Percentiles rank a stretch among this genome's conserved stretches.
Conservation (phyloP, 1,140 invertebrate species). For the Brachionus paranguensis region DNA sequence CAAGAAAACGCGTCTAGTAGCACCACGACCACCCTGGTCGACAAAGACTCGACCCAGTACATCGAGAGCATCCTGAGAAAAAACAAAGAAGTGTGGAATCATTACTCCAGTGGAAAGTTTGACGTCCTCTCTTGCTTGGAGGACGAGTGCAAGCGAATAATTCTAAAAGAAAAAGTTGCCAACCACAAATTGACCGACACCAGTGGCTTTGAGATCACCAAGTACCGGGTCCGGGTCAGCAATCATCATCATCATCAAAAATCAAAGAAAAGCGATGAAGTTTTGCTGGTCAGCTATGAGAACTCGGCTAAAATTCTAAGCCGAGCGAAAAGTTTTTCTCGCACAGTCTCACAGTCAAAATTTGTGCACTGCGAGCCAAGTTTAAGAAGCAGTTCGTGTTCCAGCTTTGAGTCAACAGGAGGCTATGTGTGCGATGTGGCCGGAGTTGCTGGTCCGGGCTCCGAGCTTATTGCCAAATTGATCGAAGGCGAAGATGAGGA, state of each 20-base stretch:
- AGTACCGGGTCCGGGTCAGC: background rate
- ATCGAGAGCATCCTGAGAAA: background rate
- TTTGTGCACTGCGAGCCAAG: background rate
- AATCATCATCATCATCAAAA: background rate
- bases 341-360: background rate
- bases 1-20: background rate
- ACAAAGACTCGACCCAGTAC: background rate
- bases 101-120: background rate
- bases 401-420: background rate
- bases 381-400: background rate
- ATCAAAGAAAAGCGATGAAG: conserved; percentile 19
- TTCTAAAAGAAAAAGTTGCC: conserved; percentile 13
- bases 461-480: background rate
- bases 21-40: background rate
- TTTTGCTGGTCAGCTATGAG: conserved; percentile 1
- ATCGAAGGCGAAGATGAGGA: background rate
- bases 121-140: conserved; percentile 4
- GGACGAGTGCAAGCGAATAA: background rate
- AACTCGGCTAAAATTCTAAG: background rate
- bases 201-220: conserved; percentile 14
- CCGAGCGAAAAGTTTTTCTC: background rate
- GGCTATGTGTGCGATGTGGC: background rate
- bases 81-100: conserved; percentile 15
- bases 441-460: conserved; percentile 3
- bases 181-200: background rate